phyloP scores from a whole-genome alignment of 2,113 vertebrate species.

The Amphilophus citrinellus region DNA sequence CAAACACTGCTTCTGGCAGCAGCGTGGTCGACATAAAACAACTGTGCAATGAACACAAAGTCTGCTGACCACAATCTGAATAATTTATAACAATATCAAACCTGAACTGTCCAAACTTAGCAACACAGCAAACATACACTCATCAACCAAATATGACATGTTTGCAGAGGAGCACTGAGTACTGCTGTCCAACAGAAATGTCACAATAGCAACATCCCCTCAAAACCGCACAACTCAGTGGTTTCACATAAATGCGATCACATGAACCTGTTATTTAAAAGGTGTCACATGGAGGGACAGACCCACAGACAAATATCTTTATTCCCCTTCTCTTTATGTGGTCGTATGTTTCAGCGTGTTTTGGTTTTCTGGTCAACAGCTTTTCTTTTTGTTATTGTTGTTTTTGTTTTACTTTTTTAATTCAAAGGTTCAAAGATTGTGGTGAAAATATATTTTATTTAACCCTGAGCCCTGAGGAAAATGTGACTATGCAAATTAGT shows the following conservation, averaged over 20 bases:
- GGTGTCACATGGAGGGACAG: background rate
- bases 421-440: background rate
- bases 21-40: conserved; percentile 2
- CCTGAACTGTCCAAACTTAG: conserved; percentile 12
- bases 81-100: background rate
- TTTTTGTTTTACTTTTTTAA: background rate
- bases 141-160: background rate
- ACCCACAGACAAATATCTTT: background rate
- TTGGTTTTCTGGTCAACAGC: background rate
- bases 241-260: background rate
- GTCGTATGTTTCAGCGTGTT: background rate
- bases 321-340: background rate
- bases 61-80: conserved; percentile 15
- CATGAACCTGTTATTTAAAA: background rate
- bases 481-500: background rate
- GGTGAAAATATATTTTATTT: background rate
- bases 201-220: background rate
- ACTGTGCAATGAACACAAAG: background rate
- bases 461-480: conserved; percentile 48
- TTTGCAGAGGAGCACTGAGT: conserved; percentile 41
- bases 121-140: background rate
- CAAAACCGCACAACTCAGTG: conserved; percentile 20
- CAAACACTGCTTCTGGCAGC: conserved; percentile 38
- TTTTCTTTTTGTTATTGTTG: too few relatives aligned
- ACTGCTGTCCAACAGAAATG: conserved; percentile 4